Percentiles rank a stretch among this genome's conserved stretches.
phyloP scores from a whole-genome alignment of 35 echinoderm and acorn worm species.

The Anneissia japonica region DNA sequence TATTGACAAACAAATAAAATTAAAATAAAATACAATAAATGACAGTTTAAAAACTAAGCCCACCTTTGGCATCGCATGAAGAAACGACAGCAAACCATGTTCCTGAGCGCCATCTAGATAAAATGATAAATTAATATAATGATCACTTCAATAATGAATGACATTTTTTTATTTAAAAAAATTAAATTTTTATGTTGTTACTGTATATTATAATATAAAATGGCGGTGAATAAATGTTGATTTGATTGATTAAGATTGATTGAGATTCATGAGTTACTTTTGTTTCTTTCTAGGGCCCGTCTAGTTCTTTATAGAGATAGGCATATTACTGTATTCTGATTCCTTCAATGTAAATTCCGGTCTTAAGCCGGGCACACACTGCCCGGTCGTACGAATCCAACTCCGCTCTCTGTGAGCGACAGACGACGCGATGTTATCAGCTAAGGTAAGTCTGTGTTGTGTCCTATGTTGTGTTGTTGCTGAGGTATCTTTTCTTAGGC shows the following conservation, averaged over 20 bases:
- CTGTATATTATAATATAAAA: background rate
- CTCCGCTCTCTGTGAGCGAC: too few species aligned
- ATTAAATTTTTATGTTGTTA: background rate
- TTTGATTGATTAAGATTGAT: background rate
- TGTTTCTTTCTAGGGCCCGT: background rate
- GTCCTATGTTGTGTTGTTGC: too few species aligned
- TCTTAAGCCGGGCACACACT: too few species aligned
- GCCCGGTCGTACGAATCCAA: too few species aligned
- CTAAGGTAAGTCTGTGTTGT: too few species aligned
- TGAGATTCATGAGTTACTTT: background rate
- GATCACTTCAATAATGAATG: too few species aligned
- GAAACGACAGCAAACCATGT: slow-evolving; percentile 54
- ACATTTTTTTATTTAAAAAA: too few species aligned
- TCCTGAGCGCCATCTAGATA: slow-evolving; percentile 61
- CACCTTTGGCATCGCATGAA: slow-evolving; percentile 66
- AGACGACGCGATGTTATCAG: too few species aligned
- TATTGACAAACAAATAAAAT: background rate
- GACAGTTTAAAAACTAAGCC: background rate
- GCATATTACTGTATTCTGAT: too few species aligned
- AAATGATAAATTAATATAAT: background rate
- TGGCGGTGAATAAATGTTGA: background rate
- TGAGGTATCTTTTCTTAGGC: too few species aligned
- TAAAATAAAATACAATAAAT: background rate
- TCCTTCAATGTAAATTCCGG: too few species aligned
- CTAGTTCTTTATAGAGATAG: background rate